Evolutionary conservation across 2,797 vertebrate genomes (phyloP), one percentile per base, ranked within the genome.

Genomic region (Lepilemur ruficaudatus): DNA sequence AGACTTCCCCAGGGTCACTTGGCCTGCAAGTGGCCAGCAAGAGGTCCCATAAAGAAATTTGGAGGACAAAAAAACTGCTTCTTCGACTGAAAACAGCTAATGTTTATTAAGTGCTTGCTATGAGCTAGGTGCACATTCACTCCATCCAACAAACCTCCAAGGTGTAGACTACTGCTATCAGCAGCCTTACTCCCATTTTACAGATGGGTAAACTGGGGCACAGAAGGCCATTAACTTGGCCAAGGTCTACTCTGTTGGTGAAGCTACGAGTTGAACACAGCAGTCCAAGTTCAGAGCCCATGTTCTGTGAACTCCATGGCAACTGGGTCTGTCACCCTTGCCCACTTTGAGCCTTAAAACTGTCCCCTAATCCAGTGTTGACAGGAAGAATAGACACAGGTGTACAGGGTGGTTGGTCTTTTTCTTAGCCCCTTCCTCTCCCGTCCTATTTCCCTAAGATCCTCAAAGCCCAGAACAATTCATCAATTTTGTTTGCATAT

Each of bases 401-500:
- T 48, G 14, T n/a, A 12, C 6, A 11, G n/a, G 18, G 55, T 10
- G n/a, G 55, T 48, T 10, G n/a, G 55, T 48, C 72, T 80, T 83
- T 61, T 41, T 63, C 32, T 28, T 1, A n/a, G 76, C 14, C 9
- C 23, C 22, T 91, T 91, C 9, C 28, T 72, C 25, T 59, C 5
- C 32, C 1, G 9, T 65, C 63, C 78, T 38, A n/a, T 35, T 38
- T 23, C 78, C 28, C 75, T 52, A 4, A 15, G 76, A 48, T 61
- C 76, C 88, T 93, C 69, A 72, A 82, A 91, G 61, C 83, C 79
- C 28, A 76, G 35, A 28, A 89, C 9, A 69, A 92, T 95, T 94
- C 96, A 98, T 98, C 97, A 95, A 96, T 97, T 98, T 92, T 98
- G 97, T 98, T 98, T 98, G 98, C 98, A 96, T 96, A 97, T 95